These are phyloP conservation scores for Boulengeromyrus knoepffleri DNA, from an alignment of 2,113 vertebrate species.

Conservation along the genomic window DNA sequence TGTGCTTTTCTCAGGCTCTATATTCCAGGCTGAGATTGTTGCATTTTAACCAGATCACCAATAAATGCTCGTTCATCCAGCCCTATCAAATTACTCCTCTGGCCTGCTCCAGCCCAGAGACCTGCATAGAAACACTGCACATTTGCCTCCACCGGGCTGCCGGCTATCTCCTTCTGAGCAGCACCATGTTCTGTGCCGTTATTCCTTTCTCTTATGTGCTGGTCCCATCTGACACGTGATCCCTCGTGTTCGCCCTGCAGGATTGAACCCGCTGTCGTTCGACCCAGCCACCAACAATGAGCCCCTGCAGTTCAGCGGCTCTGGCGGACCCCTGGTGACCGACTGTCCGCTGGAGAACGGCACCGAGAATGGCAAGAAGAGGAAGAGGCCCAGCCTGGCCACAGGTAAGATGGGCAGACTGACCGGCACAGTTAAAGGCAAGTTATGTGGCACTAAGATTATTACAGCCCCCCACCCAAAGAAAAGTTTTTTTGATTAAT, in stretches of 20 bases:
- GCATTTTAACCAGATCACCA: constrained; percentile 10
- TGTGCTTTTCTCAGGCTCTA: constrained; percentile 20
- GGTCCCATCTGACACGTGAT: neutral
- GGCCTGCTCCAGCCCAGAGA: neutral
- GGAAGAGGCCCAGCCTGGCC: constrained; percentile 67
- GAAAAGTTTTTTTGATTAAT: constrained; percentile 6
- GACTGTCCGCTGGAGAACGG: constrained; percentile 71
- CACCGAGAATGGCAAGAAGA: constrained; percentile 72
- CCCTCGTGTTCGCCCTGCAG: constrained; percentile 43
- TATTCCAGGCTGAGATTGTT: constrained; percentile 12
- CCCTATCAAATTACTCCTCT: neutral
- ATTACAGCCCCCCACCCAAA: neutral
- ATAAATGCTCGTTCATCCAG: neutral
- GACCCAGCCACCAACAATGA: constrained; percentile 71
- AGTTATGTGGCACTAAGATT: neutral
- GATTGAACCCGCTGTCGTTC: constrained; percentile 77
- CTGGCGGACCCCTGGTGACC: constrained; percentile 51
- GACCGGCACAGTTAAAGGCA: neutral
- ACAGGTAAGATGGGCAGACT: constrained; percentile 59
- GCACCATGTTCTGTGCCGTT: neutral
- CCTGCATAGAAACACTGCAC: neutral
- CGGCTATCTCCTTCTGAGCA: neutral
- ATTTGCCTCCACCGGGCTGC: neutral
- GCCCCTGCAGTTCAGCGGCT: constrained; percentile 64
- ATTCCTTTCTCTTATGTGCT: neutral